Evolutionary conservation across 1,140 invertebrate genomes (phyloP), one percentile per base, ranked within the genome.

Genomic region (Leptoteleia sp.): DNA sequence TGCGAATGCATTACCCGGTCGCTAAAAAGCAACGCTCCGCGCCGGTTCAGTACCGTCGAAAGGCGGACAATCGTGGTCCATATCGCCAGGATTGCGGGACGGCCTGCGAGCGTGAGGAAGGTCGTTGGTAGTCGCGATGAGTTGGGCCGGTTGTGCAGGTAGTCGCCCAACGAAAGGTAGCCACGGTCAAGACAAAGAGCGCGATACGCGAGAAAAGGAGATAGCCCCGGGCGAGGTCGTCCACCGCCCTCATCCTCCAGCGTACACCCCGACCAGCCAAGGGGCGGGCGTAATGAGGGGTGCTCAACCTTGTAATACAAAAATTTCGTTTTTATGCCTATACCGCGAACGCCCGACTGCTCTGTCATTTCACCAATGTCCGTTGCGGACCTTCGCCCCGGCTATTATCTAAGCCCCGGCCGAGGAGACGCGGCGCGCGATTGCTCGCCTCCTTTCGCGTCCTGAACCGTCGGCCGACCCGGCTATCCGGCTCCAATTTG

Each of bases 161-260:
- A 59, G 45, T 78, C 15, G 52, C n/a, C 38, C 50, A 59, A 61
- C 35, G 68, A 38, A 70, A 29, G 55, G 65, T n/a, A 52, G 42
- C 27, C 61, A 75, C 43, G 40, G 67, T 52, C 25, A 29, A 55
- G 40, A 42, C 12, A 40, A 55, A 61, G 40, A 71, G 52, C 22
- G 73, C 65, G 72, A 62, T 43, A 12, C 55, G 16, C 31, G 78
- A 71, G 65, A 79, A 84, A 77, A 82, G 84, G 71, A 83, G 81
- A 85, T 85, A n/a, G 87, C 87, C 82, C 82, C 82, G 82, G 87
- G 88, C 88, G 88, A 89, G 88, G 87, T 89, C 88, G 87, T 83
- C 87, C 79, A 84, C 83, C 87, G 83, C 87, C 86, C 85, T 84
- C 85, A 82, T 79, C 68, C 52, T 62, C 65, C 82, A 33, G 54